Evolutionary conservation across 1,140 invertebrate species (phyloP), one percentile per base, ranked within the genome.

Genomic region (Tetraneura akinire): DNA sequence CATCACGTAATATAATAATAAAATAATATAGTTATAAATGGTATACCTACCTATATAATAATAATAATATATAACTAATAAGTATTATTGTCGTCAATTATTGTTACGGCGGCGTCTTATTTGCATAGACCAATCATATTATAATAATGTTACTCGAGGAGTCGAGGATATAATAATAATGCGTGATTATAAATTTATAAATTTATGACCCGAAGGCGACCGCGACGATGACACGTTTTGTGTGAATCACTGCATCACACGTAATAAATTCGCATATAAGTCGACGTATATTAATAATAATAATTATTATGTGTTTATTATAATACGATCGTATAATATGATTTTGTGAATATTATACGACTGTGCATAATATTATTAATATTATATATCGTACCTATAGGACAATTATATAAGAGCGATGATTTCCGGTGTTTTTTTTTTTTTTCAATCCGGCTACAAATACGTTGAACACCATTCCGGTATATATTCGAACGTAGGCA

Each of bases 41-140:
- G 16, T 23, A 18, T 14, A 14, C 5, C 23, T 23, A 42, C 32
- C 62, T 42, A 37, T 57, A 60, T 68, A 37, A 14, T 68, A 66
- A 55, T 42, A 66, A 66, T 29, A 66, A 66, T 66, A 45, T n/a
- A 66, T 68, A 68, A 68, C 37, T 32, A 37, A 68, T n/a, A 37
- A 68, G 45, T 68, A 68, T 68, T 68, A 73, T 73, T 53, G 70
- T 73, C 70, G 70, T 73, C 70, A 73, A 45, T 73, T 73, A n/a
- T 73, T n/a, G n/a, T 73, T 73, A 73, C 47, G 70, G 70, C 70
- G 13, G 70, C 70, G 13, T 73, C 70, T 73, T 73, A 73, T 73
- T 73, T 73, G 70, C 70, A 73, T 73, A 73, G 45, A 14, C 70
- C 23, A 73, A 68, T 45, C n/a, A n/a, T n/a, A n/a, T n/a, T n/a